Base-by-base conservation (phyloP, 2,113 vertebrate genomes). In the Saimiri boliviensis region DNA sequence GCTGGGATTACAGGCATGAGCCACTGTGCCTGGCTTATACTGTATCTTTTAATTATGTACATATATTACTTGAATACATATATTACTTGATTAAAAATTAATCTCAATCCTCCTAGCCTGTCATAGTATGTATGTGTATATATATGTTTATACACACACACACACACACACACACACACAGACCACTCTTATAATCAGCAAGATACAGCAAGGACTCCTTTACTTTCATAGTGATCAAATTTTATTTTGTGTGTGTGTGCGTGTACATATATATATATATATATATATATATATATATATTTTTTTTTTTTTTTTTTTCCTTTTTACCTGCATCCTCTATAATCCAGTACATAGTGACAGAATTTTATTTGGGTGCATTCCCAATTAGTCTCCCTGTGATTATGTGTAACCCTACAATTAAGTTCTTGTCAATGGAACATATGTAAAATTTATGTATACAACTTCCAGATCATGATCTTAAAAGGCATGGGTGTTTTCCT, bases 1-100 rank as follows among this genome's bases (percentile, higher is more conserved):
- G 52, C 52, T 52, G 52, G 52, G 52, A 52, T 19, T 52, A 52
- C 16, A 52, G 16, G 52, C 16, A 17, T 52, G 52, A 6, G 52
- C 52, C 52, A 52, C 52, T 52, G 52, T 5, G 5, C 52, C 52
- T 1, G 16, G 52, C n/a, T 76, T 21, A 86, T 56, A 45, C 30
- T 89, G 76, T 80, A 42, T 77, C 47, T 73, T 93, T 74, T 79
- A 94, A 94, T 1, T 25, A 58, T 30, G 14, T 47, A 77, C 8
- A 80, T 66, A 74, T 20, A 56, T 68, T 93, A 87, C 21, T 84
- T 68, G 49, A 70, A 10, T 47, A 82, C 10, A 80, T 58, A 74
- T 20, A 56, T 60, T 93, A 87, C 21, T 84, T 68, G 49, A 70
- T 68, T 86, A 85, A 85, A 97, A 70, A 58, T 32, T 89, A 42